Evolutionary conservation across 2,888 invertebrate genomes (phyloP).

Genomic region (Machimus rusticus): DNA sequence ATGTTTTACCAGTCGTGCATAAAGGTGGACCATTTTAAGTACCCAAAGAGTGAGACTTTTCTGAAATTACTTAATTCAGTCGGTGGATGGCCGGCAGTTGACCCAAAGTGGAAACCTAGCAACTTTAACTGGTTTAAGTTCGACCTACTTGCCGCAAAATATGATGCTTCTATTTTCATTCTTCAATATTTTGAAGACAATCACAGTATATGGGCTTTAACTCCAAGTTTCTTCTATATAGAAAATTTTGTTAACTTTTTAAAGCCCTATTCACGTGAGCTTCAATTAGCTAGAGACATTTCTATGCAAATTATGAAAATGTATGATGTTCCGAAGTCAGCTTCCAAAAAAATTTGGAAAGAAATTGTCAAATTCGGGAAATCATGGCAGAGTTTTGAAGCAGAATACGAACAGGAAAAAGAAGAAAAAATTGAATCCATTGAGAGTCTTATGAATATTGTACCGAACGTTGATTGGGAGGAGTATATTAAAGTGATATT

Average conservation of each 20-base stretch:
- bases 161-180: background rate
- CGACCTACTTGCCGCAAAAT: background rate
- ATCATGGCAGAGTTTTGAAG: background rate
- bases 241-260: background rate
- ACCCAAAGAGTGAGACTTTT: background rate
- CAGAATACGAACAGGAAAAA: background rate
- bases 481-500: background rate
- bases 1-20: background rate
- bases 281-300: background rate
- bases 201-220: background rate
- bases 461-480: background rate
- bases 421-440: background rate
- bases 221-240: background rate
- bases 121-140: background rate
- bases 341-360: background rate
- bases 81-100: background rate
- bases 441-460: background rate
- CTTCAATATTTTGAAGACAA: background rate
- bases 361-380: background rate
- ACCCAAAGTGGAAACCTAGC: background rate
- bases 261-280: background rate
- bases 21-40: background rate
- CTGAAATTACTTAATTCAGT: background rate
- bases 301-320: background rate
- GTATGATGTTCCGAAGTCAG: background rate